Percentiles rank a stretch among this genome's conserved stretches.
These are phyloP conservation scores for Luperina nickerlii DNA, from an alignment of 2,888 invertebrate species.

Conservation along the genomic window DNA sequence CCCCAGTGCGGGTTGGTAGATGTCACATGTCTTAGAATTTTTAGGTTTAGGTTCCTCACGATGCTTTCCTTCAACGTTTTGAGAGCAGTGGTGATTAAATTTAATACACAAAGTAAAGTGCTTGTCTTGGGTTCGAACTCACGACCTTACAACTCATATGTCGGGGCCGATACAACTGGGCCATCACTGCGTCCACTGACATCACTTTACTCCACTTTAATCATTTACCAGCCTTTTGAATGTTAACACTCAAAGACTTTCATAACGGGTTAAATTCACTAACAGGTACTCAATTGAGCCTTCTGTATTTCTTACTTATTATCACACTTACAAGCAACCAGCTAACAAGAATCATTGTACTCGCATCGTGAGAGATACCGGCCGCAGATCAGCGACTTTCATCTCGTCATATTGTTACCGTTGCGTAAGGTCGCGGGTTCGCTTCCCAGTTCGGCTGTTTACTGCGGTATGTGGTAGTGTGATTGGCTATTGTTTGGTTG, in stretches of 20 bases:
- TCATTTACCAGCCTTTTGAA: background rate
- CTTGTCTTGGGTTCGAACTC: background rate
- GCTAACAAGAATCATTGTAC: slow-evolving; percentile 39
- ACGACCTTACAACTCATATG: background rate
- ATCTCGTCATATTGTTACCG: slow-evolving; percentile 57
- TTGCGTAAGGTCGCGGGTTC: slow-evolving; percentile 63
- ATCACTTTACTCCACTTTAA: background rate
- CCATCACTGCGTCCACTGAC: background rate
- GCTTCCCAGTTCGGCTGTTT: slow-evolving; percentile 54
- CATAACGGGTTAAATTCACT: slow-evolving; percentile 9
- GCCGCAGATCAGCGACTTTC: slow-evolving; percentile 58
- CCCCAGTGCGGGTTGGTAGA: too few relatives aligned
- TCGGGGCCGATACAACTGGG: background rate
- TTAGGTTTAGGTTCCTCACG: too few relatives aligned
- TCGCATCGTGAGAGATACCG: slow-evolving; percentile 49
- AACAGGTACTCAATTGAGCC: background rate
- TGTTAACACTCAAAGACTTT: slow-evolving; percentile 1
- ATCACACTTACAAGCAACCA: slow-evolving; percentile 22
- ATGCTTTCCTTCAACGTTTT: too few relatives aligned
- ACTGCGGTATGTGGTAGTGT: slow-evolving; percentile 5
- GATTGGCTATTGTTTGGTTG: slow-evolving; percentile 49
- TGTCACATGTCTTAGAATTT: too few relatives aligned
- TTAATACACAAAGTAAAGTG: background rate
- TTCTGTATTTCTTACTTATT: slow-evolving; percentile 1
- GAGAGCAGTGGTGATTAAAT: background rate